phyloP scores from a whole-genome alignment of 2,797 vertebrate genomes.

The Eidolon dupreanum region DNA sequence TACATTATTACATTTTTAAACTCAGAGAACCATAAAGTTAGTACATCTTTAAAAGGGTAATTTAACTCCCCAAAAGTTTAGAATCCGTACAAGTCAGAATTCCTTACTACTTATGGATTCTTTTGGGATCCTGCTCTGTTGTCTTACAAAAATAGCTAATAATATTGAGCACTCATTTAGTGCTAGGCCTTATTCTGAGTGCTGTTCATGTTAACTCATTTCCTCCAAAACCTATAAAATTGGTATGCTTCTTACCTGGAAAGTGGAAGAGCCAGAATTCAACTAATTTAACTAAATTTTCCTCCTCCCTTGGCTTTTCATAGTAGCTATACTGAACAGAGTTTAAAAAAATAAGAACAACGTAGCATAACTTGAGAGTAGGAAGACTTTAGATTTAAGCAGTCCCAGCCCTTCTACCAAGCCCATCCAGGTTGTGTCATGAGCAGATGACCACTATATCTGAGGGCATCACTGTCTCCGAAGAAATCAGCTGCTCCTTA shows the following conservation, averaged over 20 bases:
- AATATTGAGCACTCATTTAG: background rate
- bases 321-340: background rate
- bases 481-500: background rate
- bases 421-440: background rate
- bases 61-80: background rate
- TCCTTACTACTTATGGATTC: background rate
- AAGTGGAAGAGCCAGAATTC: background rate
- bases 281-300: background rate
- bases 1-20: slow-evolving; percentile 19
- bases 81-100: slow-evolving; percentile 12
- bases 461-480: background rate
- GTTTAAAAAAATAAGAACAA: background rate
- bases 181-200: background rate
- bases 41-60: background rate
- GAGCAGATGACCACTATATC: background rate
- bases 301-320: background rate
- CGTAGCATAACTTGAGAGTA: background rate
- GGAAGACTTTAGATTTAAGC: background rate
- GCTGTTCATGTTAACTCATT: background rate
- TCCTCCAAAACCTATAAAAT: background rate
- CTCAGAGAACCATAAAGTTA: background rate
- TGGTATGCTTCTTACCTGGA: background rate
- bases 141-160: background rate
- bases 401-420: background rate
- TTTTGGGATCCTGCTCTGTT: background rate